Percentiles rank a stretch among this genome's conserved stretches.
These are phyloP conservation scores for Salvator merianae DNA, from an alignment of 2,113 vertebrate genomes.

Conservation along the genomic window DNA sequence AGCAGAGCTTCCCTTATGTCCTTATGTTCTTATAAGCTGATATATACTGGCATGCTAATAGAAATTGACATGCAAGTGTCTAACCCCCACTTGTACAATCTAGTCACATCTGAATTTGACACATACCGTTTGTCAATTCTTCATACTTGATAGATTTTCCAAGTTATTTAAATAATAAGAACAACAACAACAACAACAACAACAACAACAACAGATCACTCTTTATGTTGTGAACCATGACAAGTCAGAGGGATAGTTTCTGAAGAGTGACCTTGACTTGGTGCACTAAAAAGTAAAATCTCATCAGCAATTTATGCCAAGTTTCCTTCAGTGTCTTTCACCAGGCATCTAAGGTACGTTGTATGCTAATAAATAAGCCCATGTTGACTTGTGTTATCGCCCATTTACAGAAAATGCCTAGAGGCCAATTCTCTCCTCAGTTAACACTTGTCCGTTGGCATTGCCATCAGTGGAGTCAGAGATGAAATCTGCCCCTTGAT, in stretches of 20 bases:
- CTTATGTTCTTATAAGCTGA: background rate
- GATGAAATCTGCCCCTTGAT: conserved; percentile 67
- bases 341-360: conserved; percentile 30
- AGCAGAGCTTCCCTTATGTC: too few relatives aligned
- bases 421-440: conserved; percentile 67
- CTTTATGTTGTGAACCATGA: background rate
- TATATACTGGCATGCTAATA: background rate
- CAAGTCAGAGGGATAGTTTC: background rate
- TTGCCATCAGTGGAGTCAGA: conserved; percentile 61
- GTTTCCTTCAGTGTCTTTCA: background rate
- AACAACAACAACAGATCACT: background rate
- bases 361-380: conserved; percentile 51
- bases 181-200: too few relatives aligned
- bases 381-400: conserved; percentile 23
- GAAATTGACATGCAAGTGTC: background rate
- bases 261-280: background rate
- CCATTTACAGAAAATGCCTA: conserved; percentile 56
- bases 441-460: conserved; percentile 66
- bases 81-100: background rate
- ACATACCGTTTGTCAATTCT: background rate
- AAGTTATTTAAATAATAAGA: background rate
- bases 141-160: background rate
- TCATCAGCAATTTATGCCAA: background rate
- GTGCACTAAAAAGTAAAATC: background rate
- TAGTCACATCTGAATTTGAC: background rate